A percentile compares a stretch with the other conserved stretches of the same genome.
phyloP scores from a whole-genome alignment of 2,888 invertebrate genomes.

The Drosophila greeni region DNA sequence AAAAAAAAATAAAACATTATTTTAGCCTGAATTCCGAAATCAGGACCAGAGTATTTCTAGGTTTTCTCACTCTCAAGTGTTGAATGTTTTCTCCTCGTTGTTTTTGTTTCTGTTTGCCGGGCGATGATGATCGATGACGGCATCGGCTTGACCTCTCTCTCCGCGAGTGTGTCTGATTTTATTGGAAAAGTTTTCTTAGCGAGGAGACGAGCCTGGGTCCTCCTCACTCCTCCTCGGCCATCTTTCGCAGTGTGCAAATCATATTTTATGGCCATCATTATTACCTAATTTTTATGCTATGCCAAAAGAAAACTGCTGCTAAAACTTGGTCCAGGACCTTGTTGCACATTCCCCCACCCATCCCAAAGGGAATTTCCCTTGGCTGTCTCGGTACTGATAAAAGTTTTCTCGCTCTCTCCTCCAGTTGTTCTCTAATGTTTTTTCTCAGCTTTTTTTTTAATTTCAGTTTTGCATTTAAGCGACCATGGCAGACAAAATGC shows the following conservation, averaged over 20 bases:
- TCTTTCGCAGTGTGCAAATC: constrained; percentile 53
- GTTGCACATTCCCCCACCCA: constrained; percentile 59
- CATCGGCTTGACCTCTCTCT: constrained; percentile 65
- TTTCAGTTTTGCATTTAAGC: constrained; percentile 61
- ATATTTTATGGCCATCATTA: constrained; percentile 73
- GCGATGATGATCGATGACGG: constrained; percentile 62
- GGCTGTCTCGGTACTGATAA: constrained; percentile 65
- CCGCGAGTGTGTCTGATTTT: constrained; percentile 60
- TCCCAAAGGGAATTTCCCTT: constrained; percentile 17
- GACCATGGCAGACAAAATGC: constrained; percentile 68
- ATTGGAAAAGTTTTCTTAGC: constrained; percentile 68
- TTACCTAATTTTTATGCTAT: constrained; percentile 70
- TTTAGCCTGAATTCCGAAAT: background rate
- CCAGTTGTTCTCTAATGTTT: constrained; percentile 13
- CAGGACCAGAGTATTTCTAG: background rate
- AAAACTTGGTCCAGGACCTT: constrained; percentile 62
- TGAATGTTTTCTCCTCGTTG: background rate
- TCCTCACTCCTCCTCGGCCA: background rate
- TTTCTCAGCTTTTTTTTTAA: constrained; percentile 22
- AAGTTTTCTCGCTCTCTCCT: constrained; percentile 48
- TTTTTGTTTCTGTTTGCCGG: constrained; percentile 7
- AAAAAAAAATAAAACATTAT: background rate
- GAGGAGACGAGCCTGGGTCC: background rate
- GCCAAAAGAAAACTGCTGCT: constrained; percentile 38
- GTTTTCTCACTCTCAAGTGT: background rate